Percentiles rank a stretch among this genome's conserved stretches.
Evolutionary conservation across 1,140 invertebrate genomes (phyloP).

Genomic region (Ceratoteleas bidentatus): DNA sequence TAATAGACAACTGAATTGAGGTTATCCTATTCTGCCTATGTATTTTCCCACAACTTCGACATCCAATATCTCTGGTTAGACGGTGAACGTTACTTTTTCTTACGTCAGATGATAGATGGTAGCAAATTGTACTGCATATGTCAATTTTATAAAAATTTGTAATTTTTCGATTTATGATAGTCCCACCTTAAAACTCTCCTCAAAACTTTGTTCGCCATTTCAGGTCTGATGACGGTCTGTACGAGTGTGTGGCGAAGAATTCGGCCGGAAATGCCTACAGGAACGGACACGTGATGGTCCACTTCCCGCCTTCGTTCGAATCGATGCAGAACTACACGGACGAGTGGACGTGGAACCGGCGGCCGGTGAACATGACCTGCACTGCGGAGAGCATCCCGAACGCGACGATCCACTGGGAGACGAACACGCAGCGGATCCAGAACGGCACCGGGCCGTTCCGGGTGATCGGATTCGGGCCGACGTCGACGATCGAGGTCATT

Average conservation of each 20-base stretch:
- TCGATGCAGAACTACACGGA: conserved; percentile 85
- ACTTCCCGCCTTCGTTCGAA: conserved; percentile 90
- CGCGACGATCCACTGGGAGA: conserved; percentile 93
- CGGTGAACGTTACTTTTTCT: no score
- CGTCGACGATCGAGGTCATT: conserved; percentile 86
- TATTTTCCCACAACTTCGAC: no score
- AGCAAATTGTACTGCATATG: no score
- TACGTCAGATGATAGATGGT: no score
- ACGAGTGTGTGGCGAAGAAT: conserved; percentile 92
- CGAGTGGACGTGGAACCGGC: conserved; percentile 90
- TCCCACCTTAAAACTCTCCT: no score
- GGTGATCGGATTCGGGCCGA: conserved; percentile 85
- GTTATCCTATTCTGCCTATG: no score
- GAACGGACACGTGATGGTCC: conserved; percentile 91
- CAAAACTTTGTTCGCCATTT: not conserved
- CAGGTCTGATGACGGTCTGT: conserved; percentile 91
- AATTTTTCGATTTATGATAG: no score
- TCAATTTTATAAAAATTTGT: no score
- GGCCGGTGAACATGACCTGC: conserved; percentile 92
- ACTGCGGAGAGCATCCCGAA: conserved; percentile 95
- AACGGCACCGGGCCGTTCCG: conserved; percentile 82
- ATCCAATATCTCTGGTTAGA: no score
- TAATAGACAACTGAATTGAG: no score
- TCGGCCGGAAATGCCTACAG: conserved; percentile 87
- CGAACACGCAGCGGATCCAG: conserved; percentile 78